phyloP scores from a whole-genome alignment of 92 coral and sea anemone species.

The Epizoanthus stellaris region DNA sequence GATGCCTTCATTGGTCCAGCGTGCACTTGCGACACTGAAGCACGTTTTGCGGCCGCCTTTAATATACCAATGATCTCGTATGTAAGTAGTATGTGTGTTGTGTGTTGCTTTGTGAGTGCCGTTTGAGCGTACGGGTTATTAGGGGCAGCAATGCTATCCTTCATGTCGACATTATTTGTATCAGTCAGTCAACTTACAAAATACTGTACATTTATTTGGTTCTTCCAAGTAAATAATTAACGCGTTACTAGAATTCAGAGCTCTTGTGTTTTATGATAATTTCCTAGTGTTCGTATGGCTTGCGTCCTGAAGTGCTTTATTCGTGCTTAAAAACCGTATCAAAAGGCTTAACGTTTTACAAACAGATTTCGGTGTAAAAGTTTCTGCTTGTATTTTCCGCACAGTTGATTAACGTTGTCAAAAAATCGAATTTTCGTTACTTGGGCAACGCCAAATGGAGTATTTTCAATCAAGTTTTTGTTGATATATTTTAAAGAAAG shows the following conservation, averaged over 20 bases:
- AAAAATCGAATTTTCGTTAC: not conserved
- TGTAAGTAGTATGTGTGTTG: conserved; percentile 68
- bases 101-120: not conserved
- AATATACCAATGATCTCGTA: conserved; percentile 85
- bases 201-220: not conserved
- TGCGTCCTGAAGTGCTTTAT: not conserved
- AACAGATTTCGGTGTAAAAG: not conserved
- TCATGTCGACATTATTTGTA: not conserved
- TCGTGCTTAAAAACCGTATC: not conserved
- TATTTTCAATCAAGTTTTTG: not conserved
- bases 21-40: conserved; percentile 80
- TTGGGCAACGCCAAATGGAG: not conserved
- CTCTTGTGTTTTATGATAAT: conserved; percentile 9
- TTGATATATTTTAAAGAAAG: not conserved
- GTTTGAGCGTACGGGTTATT: not conserved
- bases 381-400: conserved; percentile 1
- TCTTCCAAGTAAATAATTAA: not conserved
- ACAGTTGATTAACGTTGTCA: not conserved
- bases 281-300: not conserved
- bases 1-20: conserved; percentile 93
- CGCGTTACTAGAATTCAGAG: not conserved
- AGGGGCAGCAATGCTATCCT: too few relatives aligned
- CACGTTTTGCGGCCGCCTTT: conserved; percentile 85
- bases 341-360: not conserved
- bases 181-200: not conserved